Evolutionary conservation across 2,797 vertebrate species (phyloP).

Genomic region (Bradypus variegatus): DNA sequence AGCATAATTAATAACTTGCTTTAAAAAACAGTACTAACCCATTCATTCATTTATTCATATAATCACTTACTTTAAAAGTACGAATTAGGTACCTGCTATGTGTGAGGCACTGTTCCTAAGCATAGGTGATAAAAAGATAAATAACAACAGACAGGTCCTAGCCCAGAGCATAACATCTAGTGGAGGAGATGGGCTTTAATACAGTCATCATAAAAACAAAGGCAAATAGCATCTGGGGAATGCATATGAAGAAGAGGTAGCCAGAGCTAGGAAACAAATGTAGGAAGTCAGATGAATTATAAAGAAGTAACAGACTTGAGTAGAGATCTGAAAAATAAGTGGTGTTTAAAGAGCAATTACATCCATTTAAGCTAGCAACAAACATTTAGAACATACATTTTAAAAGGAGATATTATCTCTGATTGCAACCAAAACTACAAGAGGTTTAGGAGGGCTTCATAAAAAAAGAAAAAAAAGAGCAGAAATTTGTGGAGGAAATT

Average conservation of each 20-base stretch:
- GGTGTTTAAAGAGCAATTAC: background rate
- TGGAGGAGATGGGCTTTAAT: background rate
- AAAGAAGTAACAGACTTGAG: background rate
- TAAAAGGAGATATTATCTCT: background rate
- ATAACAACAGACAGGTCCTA: background rate
- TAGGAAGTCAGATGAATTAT: background rate
- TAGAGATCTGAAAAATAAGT: background rate
- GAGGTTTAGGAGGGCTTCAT: background rate
- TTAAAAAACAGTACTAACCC: constrained; percentile 15
- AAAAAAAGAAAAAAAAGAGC: background rate
- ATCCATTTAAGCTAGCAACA: background rate
- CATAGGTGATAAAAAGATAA: background rate
- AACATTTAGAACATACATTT: background rate
- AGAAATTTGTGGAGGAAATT: background rate
- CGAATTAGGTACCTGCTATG: background rate
- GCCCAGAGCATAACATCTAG: background rate
- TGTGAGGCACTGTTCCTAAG: background rate
- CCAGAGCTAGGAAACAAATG: background rate
- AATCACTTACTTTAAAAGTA: background rate
- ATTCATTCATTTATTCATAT: background rate
- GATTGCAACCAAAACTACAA: background rate
- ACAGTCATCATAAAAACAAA: background rate
- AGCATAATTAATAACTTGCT: constrained; percentile 44
- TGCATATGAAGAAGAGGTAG: background rate
- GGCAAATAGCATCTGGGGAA: background rate